These are phyloP conservation scores for Gisinianus flammeolus DNA, from an alignment of 2,888 invertebrate genomes.

Conservation along the genomic window DNA sequence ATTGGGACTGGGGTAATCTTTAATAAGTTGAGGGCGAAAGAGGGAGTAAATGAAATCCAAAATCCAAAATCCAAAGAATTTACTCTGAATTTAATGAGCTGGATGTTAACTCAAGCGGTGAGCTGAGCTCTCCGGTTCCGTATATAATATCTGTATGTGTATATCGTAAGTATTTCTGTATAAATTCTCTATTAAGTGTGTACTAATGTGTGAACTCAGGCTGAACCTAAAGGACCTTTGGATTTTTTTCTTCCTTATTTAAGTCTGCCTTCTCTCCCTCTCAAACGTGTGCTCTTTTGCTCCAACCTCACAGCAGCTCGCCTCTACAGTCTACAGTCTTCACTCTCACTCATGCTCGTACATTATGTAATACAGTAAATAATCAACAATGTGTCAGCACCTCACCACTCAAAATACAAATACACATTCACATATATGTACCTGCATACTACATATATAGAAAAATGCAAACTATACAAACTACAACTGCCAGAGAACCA, in stretches of 20 bases:
- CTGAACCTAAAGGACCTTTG: background rate
- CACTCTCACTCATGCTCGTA: background rate
- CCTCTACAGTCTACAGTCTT: background rate
- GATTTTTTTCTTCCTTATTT: background rate
- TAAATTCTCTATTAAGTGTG: too few species aligned
- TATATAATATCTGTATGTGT: background rate
- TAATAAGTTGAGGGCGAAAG: constrained; percentile 1
- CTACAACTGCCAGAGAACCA: constrained; percentile 1
- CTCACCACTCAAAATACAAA: too few species aligned
- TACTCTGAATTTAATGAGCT: constrained; percentile 38
- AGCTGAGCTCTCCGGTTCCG: constrained; percentile 7
- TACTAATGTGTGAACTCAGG: too few species aligned
- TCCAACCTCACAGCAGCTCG: background rate
- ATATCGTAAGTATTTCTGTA: too few species aligned
- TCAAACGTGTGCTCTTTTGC: background rate
- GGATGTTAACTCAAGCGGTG: constrained; percentile 23
- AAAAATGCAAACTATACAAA: background rate
- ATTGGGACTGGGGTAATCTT: constrained; percentile 24
- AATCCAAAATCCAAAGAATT: constrained; percentile 15
- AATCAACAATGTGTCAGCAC: background rate
- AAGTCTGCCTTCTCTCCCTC: background rate
- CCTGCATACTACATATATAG: too few species aligned
- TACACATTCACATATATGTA: too few species aligned
- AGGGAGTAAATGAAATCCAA: constrained; percentile 22
- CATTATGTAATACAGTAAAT: too few species aligned